These are phyloP conservation scores for Amphiprion percula DNA, from an alignment of 2,113 vertebrate genomes.

Conservation along the genomic window DNA sequence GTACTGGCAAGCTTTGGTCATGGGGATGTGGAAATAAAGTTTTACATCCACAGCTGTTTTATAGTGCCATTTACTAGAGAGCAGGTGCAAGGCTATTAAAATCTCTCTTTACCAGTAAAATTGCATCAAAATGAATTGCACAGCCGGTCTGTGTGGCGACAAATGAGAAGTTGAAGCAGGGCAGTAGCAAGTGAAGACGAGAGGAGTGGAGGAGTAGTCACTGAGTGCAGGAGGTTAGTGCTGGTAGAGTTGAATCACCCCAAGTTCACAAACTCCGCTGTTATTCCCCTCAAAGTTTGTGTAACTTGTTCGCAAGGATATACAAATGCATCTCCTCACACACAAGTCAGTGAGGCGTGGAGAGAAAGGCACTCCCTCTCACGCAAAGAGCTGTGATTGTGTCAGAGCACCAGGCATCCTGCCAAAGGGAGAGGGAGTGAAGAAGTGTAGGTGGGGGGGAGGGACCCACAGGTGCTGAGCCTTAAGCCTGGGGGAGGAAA, in stretches of 20 bases:
- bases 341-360: constrained; percentile 43
- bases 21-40: constrained; percentile 80
- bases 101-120: constrained; percentile 68
- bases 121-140: constrained; percentile 56
- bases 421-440: constrained; percentile 64
- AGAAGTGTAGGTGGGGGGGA: constrained; percentile 53
- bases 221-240: constrained; percentile 30
- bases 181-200: constrained; percentile 58
- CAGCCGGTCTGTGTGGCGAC: constrained; percentile 35
- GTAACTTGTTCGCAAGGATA: constrained; percentile 9
- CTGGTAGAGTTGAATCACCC: constrained; percentile 50
- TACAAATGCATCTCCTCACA: constrained; percentile 24
- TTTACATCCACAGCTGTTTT: constrained; percentile 82
- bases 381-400: constrained; percentile 69
- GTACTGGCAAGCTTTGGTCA: constrained; percentile 68
- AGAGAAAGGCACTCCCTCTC: constrained; percentile 61
- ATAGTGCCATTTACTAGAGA: constrained; percentile 74
- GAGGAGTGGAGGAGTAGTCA: constrained; percentile 33
- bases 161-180: constrained; percentile 45
- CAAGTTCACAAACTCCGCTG: constrained; percentile 28
- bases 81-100: constrained; percentile 83
- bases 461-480: constrained; percentile 76
- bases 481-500: constrained; percentile 70
- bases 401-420: constrained; percentile 54
- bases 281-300: constrained; percentile 20